Evolutionary conservation across 2,113 vertebrate species (phyloP).

Genomic region (Microcebus ravelobensis): DNA sequence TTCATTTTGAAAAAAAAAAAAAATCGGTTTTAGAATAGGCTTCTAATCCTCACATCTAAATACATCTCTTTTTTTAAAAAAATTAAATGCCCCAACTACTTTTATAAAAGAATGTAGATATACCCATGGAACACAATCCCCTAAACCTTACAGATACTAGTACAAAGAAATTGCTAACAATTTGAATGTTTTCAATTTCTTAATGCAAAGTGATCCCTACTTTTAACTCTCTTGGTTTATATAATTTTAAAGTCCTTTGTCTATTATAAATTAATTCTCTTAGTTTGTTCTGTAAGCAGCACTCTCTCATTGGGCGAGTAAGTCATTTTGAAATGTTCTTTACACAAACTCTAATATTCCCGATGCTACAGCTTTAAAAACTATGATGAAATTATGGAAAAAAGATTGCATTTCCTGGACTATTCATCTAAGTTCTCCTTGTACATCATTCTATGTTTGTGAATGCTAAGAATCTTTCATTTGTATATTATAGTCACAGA

Average conservation of each 20-base stretch:
- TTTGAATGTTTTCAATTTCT: conserved; percentile 34
- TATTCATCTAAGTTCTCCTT: background rate
- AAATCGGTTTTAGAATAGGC: background rate
- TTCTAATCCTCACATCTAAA: conserved; percentile 40
- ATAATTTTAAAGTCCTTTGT: conserved; percentile 9
- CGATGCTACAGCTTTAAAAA: conserved; percentile 29
- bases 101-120: conserved; percentile 16
- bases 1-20: conserved; percentile 7
- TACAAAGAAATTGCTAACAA: background rate
- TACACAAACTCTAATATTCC: conserved; percentile 41
- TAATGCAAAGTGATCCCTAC: background rate
- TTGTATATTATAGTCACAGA: background rate
- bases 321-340: conserved; percentile 53
- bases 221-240: conserved; percentile 36
- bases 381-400: background rate
- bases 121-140: background rate
- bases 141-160: background rate
- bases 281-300: background rate
- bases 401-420: background rate
- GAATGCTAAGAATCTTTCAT: background rate
- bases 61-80: conserved; percentile 10
- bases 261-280: conserved; percentile 51
- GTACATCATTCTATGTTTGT: background rate
- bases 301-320: background rate
- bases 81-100: conserved; percentile 7